Evolutionary conservation across 2,888 invertebrate genomes (phyloP).

Genomic region (Lobophora halterata): DNA sequence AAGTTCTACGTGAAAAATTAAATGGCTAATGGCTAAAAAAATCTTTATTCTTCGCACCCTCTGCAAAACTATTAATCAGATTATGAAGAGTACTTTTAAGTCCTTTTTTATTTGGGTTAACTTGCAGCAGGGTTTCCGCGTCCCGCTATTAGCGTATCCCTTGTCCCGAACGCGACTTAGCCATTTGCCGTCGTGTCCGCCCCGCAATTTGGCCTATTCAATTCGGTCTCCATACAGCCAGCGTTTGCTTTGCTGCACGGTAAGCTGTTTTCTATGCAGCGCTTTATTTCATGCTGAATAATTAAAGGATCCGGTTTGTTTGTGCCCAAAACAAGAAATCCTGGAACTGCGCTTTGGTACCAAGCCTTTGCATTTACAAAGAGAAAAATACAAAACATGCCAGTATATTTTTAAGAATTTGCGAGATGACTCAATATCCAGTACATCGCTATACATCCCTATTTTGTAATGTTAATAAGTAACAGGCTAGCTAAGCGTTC

Average conservation of each 20-base stretch:
- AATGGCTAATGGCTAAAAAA: too few species aligned
- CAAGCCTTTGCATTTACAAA: too few species aligned
- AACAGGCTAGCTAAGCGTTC: too few species aligned
- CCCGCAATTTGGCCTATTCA: conserved; percentile 74
- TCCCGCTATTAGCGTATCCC: conserved; percentile 17
- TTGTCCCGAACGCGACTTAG: conserved; percentile 46
- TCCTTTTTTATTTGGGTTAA: neutral
- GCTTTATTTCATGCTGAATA: conserved; percentile 43
- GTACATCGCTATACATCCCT: too few species aligned
- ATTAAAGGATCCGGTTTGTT: conserved; percentile 32
- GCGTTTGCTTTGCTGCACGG: conserved; percentile 58
- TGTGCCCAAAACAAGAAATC: conserved; percentile 9
- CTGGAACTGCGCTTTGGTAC: conserved; percentile 1
- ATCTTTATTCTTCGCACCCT: too few species aligned
- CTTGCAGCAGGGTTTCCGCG: neutral
- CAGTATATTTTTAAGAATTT: too few species aligned
- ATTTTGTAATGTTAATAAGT: too few species aligned
- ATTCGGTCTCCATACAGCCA: conserved; percentile 59
- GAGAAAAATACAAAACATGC: too few species aligned
- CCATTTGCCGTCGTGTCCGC: conserved; percentile 64
- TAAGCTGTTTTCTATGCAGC: conserved; percentile 47
- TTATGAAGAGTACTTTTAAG: neutral
- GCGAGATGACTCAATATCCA: too few species aligned
- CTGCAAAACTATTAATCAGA: too few species aligned
- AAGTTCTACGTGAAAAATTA: too few species aligned